Evolutionary conservation across 1,140 invertebrate species (phyloP).

Genomic region (Ceratina australensis): DNA sequence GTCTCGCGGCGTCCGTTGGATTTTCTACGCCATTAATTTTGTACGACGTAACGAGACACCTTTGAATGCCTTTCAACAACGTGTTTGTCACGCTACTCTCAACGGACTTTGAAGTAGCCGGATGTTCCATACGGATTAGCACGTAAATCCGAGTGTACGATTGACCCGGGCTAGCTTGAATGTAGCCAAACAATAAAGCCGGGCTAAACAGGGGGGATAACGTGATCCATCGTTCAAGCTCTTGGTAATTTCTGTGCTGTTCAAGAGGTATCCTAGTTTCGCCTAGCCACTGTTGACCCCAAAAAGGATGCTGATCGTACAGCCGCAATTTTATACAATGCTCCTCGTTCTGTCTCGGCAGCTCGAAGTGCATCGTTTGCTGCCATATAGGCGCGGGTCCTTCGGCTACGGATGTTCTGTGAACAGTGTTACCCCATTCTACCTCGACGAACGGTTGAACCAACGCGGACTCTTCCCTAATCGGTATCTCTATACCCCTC

Average conservation of each 20-base stretch:
- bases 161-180: conserved; percentile 73
- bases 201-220: conserved; percentile 73
- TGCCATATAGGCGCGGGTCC: conserved; percentile 77
- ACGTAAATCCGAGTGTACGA: conserved; percentile 75
- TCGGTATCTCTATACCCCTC: conserved; percentile 74
- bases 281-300: conserved; percentile 77
- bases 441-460: conserved; percentile 75
- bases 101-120: conserved; percentile 55
- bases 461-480: conserved; percentile 75
- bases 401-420: conserved; percentile 68
- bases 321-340: conserved; percentile 71
- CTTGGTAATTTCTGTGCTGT: conserved; percentile 71
- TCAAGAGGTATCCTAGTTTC: conserved; percentile 74
- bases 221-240: conserved; percentile 76
- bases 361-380: conserved; percentile 73
- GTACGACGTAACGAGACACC: conserved; percentile 73
- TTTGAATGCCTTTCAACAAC: conserved; percentile 73
- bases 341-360: conserved; percentile 66
- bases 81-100: conserved; percentile 66
- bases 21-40: conserved; percentile 69
- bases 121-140: conserved; percentile 74
- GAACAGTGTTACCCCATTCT: conserved; percentile 71
- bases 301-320: conserved; percentile 76
- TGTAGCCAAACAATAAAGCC: conserved; percentile 73
- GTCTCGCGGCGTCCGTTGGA: conserved; percentile 68